These are phyloP conservation scores for Empis stercorea DNA, from an alignment of 2,888 invertebrate genomes.

Conservation along the genomic window DNA sequence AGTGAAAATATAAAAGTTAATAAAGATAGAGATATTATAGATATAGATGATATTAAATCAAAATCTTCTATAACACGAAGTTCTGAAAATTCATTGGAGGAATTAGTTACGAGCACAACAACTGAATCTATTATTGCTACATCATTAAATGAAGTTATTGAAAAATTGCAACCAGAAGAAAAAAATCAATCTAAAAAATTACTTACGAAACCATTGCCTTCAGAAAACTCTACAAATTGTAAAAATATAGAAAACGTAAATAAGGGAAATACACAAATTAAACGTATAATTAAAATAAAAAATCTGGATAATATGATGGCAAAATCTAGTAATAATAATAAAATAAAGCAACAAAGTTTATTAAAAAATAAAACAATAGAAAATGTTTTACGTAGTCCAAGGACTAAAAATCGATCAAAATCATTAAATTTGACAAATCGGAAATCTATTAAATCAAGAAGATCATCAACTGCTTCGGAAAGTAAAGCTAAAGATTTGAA, in stretches of 20 bases:
- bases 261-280: too few relatives aligned
- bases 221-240: not conserved
- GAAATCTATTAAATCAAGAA: conserved; percentile 22
- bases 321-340: conserved; percentile 4
- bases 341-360: conserved; percentile 10
- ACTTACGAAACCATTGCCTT: too few relatives aligned
- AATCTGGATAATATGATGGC: not conserved
- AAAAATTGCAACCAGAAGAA: not conserved
- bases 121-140: too few relatives aligned
- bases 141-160: not conserved
- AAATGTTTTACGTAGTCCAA: conserved; percentile 9
- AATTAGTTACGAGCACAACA: too few relatives aligned
- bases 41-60: too few relatives aligned
- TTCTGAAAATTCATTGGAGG: too few relatives aligned
- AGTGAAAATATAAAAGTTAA: too few relatives aligned
- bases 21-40: too few relatives aligned
- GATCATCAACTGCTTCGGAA: conserved; percentile 8
- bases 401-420: conserved; percentile 7
- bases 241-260: too few relatives aligned
- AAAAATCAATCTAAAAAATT: too few relatives aligned
- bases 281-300: not conserved
- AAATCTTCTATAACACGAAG: too few relatives aligned
- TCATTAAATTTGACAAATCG: conserved; percentile 5
- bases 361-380: conserved; percentile 11
- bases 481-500: not conserved